Conservation (phyloP, 2,113 vertebrate genomes). For the Meriones unguiculatus region DNA sequence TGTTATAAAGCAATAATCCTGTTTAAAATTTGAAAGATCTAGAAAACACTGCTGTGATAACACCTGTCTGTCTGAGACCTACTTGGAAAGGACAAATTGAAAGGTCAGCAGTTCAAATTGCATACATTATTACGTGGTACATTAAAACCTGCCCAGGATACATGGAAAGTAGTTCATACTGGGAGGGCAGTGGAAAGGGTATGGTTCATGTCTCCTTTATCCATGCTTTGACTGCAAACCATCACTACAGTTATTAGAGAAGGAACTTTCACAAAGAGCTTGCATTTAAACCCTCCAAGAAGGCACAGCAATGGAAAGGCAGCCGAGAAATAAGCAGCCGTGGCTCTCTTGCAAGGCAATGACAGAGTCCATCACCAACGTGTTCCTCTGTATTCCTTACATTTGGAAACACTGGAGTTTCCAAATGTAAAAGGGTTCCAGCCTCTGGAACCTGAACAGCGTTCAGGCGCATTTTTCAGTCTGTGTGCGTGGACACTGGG, state of each 20-base stretch:
- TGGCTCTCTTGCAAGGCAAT: not conserved
- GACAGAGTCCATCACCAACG: not conserved
- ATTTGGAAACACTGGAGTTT: not conserved
- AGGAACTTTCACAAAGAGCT: not conserved
- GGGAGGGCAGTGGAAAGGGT: not conserved
- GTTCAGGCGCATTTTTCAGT: not conserved
- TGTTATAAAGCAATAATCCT: not conserved
- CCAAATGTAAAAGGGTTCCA: not conserved
- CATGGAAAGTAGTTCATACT: fast-evolving
- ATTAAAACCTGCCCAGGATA: not conserved
- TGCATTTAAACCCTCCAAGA: not conserved
- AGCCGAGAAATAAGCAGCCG: not conserved
- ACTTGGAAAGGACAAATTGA: not conserved
- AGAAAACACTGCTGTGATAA: not conserved
- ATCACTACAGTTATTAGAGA: not conserved
- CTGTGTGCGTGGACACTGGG: fast-evolving
- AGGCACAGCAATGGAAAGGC: not conserved
- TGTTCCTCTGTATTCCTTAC: not conserved
- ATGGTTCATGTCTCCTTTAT: not conserved
- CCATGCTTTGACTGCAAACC: not conserved
- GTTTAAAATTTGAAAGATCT: constrained; percentile 4
- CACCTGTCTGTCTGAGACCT: not conserved
- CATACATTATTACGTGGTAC: not conserved
- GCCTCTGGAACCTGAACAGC: not conserved
- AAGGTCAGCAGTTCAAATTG: not conserved